These are phyloP conservation scores for Elachura formosa DNA, from an alignment of 2,113 vertebrate species.

Conservation along the genomic window DNA sequence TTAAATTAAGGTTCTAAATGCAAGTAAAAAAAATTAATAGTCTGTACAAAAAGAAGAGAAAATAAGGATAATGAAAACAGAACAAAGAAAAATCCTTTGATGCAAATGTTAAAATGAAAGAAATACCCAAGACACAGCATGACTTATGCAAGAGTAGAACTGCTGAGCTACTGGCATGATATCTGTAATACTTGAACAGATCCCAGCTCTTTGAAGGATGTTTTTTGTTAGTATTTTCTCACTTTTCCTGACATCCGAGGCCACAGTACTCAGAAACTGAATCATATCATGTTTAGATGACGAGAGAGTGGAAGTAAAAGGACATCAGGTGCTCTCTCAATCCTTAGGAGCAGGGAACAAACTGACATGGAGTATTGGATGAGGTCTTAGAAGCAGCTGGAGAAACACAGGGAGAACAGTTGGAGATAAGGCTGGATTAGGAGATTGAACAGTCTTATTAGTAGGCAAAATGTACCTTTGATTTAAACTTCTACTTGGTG, in stretches of 20 bases:
- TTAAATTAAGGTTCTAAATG: neutral
- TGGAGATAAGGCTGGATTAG: neutral
- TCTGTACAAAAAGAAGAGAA: neutral
- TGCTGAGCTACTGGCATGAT: rapidly evolving
- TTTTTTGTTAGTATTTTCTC: neutral
- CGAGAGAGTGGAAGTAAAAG: rapidly evolving
- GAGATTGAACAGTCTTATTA: neutral
- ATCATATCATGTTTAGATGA: neutral
- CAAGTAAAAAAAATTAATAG: neutral
- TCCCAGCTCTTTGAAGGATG: neutral
- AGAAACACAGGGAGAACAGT: neutral
- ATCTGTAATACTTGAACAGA: neutral
- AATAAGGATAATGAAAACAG: neutral
- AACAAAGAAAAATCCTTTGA: neutral
- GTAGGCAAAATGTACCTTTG: neutral
- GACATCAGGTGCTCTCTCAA: neutral
- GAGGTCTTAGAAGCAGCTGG: neutral
- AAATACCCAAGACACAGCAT: neutral
- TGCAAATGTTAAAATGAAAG: neutral
- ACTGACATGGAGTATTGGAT: neutral
- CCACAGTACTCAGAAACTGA: neutral
- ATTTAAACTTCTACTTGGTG: neutral
- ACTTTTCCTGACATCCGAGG: neutral
- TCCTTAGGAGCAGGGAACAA: neutral
- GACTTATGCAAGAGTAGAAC: neutral